Percentiles rank a stretch among this genome's conserved stretches.
These are phyloP conservation scores for Nilaparvata lugens DNA, from an alignment of 1,140 invertebrate species.

Conservation along the genomic window DNA sequence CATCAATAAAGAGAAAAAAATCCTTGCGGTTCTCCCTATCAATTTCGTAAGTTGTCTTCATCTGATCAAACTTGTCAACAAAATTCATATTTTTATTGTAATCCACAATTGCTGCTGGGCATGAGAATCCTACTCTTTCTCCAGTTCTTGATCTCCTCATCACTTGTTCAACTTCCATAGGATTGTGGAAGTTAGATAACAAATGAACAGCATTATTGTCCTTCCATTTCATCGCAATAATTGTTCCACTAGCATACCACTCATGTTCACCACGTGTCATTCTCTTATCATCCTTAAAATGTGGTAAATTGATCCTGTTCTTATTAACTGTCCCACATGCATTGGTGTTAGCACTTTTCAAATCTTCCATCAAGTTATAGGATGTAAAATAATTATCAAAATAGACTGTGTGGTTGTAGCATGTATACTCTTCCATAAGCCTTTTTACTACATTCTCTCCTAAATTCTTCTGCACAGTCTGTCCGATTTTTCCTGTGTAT, in stretches of 20 bases:
- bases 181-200: slow-evolving; percentile 18
- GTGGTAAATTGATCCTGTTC: slow-evolving; percentile 20
- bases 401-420: slow-evolving; percentile 24
- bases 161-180: slow-evolving; percentile 2
- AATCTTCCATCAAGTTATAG: slow-evolving; percentile 20
- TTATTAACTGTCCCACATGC: slow-evolving; percentile 26
- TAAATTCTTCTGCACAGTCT: slow-evolving; percentile 12
- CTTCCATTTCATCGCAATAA: slow-evolving; percentile 11
- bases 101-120: slow-evolving; percentile 30
- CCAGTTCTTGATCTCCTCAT: slow-evolving; percentile 21
- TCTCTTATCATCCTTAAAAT: slow-evolving; percentile 16
- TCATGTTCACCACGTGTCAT: slow-evolving; percentile 25
- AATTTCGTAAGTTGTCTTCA: slow-evolving; percentile 31
- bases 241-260: slow-evolving; percentile 14
- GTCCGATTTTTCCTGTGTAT: slow-evolving; percentile 21
- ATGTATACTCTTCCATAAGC: not conserved
- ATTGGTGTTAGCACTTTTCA: slow-evolving; percentile 18
- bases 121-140: slow-evolving; percentile 16
- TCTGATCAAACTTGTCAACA: slow-evolving; percentile 34
- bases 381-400: slow-evolving; percentile 29
- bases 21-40: slow-evolving; percentile 32
- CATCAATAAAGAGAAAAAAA: slow-evolving; percentile 32
- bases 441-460: slow-evolving; percentile 22
- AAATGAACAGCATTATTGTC: slow-evolving; percentile 13
- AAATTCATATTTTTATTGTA: slow-evolving; percentile 35